Percentiles rank a stretch among this genome's conserved stretches.
phyloP scores from a whole-genome alignment of 2,113 vertebrate genomes.

The Lamprologus lemairii region DNA sequence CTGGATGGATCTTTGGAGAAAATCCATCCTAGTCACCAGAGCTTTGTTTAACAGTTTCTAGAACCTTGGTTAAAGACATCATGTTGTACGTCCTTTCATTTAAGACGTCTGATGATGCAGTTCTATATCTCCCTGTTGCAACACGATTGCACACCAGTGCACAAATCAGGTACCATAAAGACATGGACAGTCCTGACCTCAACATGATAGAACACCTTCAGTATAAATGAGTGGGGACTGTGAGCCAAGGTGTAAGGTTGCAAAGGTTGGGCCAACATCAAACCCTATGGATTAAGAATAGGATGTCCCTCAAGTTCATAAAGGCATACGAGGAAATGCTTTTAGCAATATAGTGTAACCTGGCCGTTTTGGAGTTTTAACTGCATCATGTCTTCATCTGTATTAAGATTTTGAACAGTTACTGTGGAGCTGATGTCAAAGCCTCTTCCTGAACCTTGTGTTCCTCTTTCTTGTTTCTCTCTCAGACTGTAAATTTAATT shows the following conservation, averaged over 20 bases:
- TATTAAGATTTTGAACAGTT: not conserved
- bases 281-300: not conserved
- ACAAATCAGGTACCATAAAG: not conserved
- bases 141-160: not conserved
- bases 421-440: not conserved
- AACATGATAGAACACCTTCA: not conserved
- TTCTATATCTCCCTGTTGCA: not conserved
- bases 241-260: not conserved
- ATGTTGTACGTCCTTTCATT: not conserved
- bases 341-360: not conserved
- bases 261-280: not conserved
- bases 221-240: not conserved
- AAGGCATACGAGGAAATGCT: not conserved
- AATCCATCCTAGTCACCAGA: not conserved
- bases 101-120: not conserved
- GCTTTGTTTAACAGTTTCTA: not conserved
- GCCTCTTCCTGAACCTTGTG: not conserved
- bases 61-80: not conserved
- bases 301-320: not conserved
- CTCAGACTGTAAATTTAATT: constrained; percentile 94
- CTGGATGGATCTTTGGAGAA: not conserved
- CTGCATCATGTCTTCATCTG: not conserved
- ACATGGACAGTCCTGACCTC: not conserved
- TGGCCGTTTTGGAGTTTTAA: not conserved
- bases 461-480: not conserved